Conservation (phyloP, 2,888 invertebrate genomes). For the Digitonthophagus gazella region DNA sequence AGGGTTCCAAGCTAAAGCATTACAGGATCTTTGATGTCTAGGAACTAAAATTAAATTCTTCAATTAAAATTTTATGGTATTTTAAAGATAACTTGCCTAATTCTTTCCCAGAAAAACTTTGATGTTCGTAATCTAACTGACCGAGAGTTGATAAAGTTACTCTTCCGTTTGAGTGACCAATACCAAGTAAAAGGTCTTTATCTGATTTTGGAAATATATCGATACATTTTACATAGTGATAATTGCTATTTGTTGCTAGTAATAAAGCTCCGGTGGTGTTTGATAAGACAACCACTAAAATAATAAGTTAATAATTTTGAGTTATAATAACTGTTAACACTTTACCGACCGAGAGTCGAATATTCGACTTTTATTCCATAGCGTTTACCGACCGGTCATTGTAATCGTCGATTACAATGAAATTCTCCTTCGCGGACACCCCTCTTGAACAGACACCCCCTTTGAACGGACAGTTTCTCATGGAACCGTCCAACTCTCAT, state of each 20-base stretch:
- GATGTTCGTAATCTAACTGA: slow-evolving; percentile 63
- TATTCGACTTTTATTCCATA: too few species aligned
- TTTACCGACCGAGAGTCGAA: too few species aligned
- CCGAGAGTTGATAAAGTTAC: slow-evolving; percentile 78
- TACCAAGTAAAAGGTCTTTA: slow-evolving; percentile 77
- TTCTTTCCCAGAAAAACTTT: slow-evolving; percentile 72
- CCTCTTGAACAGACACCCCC: too few species aligned
- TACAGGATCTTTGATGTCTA: slow-evolving; percentile 80
- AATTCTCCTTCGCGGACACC: too few species aligned
- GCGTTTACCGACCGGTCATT: too few species aligned
- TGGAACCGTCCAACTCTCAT: too few species aligned
- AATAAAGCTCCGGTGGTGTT: slow-evolving; percentile 67
- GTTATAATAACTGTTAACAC: too few species aligned
- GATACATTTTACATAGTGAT: slow-evolving; percentile 81
- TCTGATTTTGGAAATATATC: slow-evolving; percentile 80
- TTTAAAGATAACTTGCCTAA: too few species aligned
- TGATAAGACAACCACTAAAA: slow-evolving; percentile 66
- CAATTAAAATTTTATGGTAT: slow-evolving; percentile 16
- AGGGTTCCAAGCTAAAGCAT: slow-evolving; percentile 85
- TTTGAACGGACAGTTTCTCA: too few species aligned
- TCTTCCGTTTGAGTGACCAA: slow-evolving; percentile 88
- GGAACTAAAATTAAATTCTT: slow-evolving; percentile 59
- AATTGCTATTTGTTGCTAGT: slow-evolving; percentile 68
- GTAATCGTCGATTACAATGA: too few species aligned
- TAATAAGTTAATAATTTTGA: slow-evolving; percentile 14